Base-by-base conservation (phyloP, 64 coral and sea anemone genomes). In the Cladopsammia gracilis region DNA sequence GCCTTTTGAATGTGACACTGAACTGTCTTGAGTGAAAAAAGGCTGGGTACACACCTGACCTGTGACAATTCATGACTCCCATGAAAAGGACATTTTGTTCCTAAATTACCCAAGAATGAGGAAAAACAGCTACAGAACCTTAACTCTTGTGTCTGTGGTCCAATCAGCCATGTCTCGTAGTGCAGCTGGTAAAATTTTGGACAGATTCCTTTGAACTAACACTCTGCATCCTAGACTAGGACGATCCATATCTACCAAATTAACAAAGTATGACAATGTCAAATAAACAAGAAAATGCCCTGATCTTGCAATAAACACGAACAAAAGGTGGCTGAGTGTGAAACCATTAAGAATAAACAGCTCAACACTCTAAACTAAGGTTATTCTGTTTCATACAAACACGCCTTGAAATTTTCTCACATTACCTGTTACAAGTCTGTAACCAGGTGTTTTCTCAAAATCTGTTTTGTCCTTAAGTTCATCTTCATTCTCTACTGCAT, bases 391-490 rank as follows among this genome's bases (percentile, higher is more conserved):
- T 56, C 53, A 5, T 7, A 56, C 7, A 56, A 56, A 12, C 53
- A 56, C 11, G 52, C 7, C 53, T 10, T 56, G 1, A 10, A 56
- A 10, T 56, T 3, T 56, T 56, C 4, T 16, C 3, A 59, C 23
- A 49, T 12, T 67, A 94, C 95, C 95, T 87, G 75, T 91, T 82
- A 25, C 50, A 12, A 94, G 75, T 49, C 50, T 48, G 62, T 97
- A 94, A 75, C 59, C 43, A 79, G 53, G 9, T 43, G 44, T 73
- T 54, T 75, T 44, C 23, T 94, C 94, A 99, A 94, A 99, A 71
- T 99, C 87, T 47, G 94, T 90, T 94, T 96, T 99, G 76, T 99
- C 94, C 78, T 99, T 99, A 60, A 99, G 70, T 62, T 99, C 98
- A 75, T 96, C 92, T 89, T 99, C 94, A 89, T 99, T 99, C 82